Conservation (phyloP, 2,113 vertebrate genomes). For the Lepisosteus oculatus region DNA sequence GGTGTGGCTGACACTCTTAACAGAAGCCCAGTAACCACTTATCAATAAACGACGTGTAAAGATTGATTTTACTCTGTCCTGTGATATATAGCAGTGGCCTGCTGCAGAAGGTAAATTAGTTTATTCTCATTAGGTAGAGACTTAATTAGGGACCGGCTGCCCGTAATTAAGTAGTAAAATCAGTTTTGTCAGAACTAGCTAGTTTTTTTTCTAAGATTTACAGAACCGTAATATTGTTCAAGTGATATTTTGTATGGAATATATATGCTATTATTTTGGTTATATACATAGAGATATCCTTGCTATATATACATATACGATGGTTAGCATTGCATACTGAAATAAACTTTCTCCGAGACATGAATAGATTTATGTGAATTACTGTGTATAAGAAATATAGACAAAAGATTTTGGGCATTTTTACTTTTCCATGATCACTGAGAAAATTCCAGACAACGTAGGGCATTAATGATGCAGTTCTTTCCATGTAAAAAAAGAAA, state of each 20-base stretch:
- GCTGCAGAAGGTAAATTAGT: conserved; percentile 43
- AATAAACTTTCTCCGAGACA: conserved; percentile 56
- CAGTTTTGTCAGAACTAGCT: conserved; percentile 34
- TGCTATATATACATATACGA: not conserved
- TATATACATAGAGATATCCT: conserved; percentile 15
- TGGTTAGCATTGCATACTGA: conserved; percentile 40
- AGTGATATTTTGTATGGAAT: conserved; percentile 13
- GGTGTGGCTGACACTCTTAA: too few relatives aligned
- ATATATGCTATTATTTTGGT: conserved; percentile 9
- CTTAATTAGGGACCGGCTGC: conserved; percentile 38
- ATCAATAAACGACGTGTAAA: conserved; percentile 39
- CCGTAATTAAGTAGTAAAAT: conserved; percentile 26
- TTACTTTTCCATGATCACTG: conserved; percentile 43
- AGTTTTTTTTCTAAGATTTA: conserved; percentile 4
- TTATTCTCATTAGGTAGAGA: conserved; percentile 47
- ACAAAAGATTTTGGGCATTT: conserved; percentile 10
- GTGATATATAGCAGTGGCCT: conserved; percentile 38
- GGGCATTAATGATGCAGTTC: conserved; percentile 29
- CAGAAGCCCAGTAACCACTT: too few relatives aligned
- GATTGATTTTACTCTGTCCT: conserved; percentile 29
- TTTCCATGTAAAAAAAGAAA: conserved; percentile 25
- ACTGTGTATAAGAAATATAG: conserved; percentile 60
- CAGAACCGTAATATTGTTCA: conserved; percentile 1
- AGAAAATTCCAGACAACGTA: conserved; percentile 29
- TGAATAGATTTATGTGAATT: conserved; percentile 55